These are phyloP conservation scores for Spinus pinus DNA, from an alignment of 2,797 vertebrate genomes.

Conservation along the genomic window DNA sequence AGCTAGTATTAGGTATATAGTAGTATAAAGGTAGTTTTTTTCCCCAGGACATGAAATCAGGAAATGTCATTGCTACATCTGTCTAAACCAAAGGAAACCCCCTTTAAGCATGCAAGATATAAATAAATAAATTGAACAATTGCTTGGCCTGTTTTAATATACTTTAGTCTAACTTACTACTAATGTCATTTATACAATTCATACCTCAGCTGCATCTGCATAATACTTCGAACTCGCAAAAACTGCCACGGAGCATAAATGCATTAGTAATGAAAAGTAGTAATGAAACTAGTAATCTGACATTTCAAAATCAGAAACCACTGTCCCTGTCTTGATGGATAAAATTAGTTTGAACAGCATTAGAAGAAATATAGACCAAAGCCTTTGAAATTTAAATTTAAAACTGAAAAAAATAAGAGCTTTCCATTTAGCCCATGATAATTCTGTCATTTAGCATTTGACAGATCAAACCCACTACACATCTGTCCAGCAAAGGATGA, in stretches of 20 bases:
- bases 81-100: neutral
- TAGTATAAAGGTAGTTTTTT: neutral
- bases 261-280: neutral
- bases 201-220: neutral
- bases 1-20: neutral
- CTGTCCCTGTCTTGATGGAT: neutral
- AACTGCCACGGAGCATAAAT: neutral
- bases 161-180: neutral
- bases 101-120: neutral
- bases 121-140: neutral
- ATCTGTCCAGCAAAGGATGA: neutral
- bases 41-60: neutral
- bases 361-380: neutral
- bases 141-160: neutral
- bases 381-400: neutral
- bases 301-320: neutral
- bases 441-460: neutral
- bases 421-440: neutral
- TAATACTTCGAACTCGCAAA: neutral
- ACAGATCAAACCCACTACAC: fast-evolving
- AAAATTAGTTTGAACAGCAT: neutral
- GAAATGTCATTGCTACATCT: neutral
- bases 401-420: neutral
- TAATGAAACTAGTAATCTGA: neutral
- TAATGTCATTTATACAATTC: neutral